phyloP scores from a whole-genome alignment of 2,797 vertebrate genomes.

The Acestrorhynchus altus region DNA sequence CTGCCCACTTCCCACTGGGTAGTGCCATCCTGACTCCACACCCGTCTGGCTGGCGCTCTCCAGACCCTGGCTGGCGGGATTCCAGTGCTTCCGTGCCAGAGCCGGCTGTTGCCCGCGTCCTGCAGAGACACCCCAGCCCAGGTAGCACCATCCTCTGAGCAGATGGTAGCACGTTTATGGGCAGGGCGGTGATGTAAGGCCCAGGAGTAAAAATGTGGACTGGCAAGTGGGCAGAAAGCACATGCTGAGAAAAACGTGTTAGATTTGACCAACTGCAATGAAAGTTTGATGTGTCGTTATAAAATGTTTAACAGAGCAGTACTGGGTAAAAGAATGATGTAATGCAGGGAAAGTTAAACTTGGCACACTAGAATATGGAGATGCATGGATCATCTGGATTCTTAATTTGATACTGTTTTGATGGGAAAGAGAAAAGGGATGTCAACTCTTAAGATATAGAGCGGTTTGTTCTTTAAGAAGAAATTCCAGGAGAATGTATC shows the following conservation, averaged over 20 bases:
- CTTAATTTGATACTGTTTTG: background rate
- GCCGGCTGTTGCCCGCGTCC: conserved; percentile 67
- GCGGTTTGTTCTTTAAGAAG: background rate
- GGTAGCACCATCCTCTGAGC: conserved; percentile 68
- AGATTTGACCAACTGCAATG: conserved; percentile 36
- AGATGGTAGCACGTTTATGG: conserved; percentile 68
- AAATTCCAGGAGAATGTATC: background rate
- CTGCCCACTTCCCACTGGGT: conserved; percentile 41
- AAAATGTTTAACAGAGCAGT: conserved; percentile 30
- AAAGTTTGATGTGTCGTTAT: conserved; percentile 15
- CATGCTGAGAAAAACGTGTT: conserved; percentile 16
- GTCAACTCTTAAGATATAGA: background rate
- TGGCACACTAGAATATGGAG: background rate
- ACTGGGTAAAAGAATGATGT: conserved; percentile 3
- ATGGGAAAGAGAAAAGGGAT: background rate
- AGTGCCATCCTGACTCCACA: conserved; percentile 64
- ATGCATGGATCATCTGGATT: background rate
- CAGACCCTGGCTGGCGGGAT: conserved; percentile 63
- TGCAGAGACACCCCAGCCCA: conserved; percentile 61
- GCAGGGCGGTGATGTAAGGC: conserved; percentile 21
- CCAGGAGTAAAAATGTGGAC: conserved; percentile 48
- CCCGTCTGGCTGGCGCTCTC: conserved; percentile 66
- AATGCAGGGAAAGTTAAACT: conserved; percentile 4
- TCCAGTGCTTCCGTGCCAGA: conserved; percentile 66
- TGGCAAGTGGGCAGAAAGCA: conserved; percentile 29